Conservation (phyloP, 1,140 invertebrate species). For the Aphaenogaster floridana region DNA sequence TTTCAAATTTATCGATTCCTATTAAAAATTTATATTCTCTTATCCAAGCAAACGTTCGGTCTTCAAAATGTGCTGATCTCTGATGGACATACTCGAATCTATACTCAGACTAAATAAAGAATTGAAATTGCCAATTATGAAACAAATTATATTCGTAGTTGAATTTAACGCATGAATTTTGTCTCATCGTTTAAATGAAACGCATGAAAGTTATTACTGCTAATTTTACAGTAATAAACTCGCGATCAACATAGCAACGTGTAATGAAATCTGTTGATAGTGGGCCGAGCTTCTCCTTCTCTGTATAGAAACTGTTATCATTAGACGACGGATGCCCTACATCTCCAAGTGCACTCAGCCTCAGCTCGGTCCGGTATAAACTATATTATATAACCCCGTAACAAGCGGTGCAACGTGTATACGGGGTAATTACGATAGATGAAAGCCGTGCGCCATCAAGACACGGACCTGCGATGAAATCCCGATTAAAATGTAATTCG, state of each 20-base stretch:
- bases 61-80: background rate
- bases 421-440: slow-evolving; percentile 48
- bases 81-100: background rate
- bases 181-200: background rate
- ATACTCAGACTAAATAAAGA: background rate
- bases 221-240: slow-evolving; percentile 45
- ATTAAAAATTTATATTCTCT: background rate
- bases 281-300: slow-evolving; percentile 3
- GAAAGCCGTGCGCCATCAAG: slow-evolving; percentile 30
- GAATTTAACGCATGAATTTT: slow-evolving; percentile 10
- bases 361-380: slow-evolving; percentile 44
- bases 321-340: slow-evolving; percentile 57
- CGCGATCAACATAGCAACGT: slow-evolving; percentile 21
- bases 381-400: slow-evolving; percentile 60
- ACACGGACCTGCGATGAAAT: slow-evolving; percentile 42
- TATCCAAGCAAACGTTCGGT: background rate
- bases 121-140: background rate
- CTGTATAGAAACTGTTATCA: slow-evolving; percentile 51
- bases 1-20: background rate
- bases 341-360: slow-evolving; percentile 55
- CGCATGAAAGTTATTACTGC: background rate
- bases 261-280: slow-evolving; percentile 55
- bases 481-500: slow-evolving; percentile 51
- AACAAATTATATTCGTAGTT: background rate
- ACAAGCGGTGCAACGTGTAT: slow-evolving; percentile 38